These are phyloP conservation scores for Spicauda simplicius DNA, from an alignment of 2,888 invertebrate species.

Conservation along the genomic window DNA sequence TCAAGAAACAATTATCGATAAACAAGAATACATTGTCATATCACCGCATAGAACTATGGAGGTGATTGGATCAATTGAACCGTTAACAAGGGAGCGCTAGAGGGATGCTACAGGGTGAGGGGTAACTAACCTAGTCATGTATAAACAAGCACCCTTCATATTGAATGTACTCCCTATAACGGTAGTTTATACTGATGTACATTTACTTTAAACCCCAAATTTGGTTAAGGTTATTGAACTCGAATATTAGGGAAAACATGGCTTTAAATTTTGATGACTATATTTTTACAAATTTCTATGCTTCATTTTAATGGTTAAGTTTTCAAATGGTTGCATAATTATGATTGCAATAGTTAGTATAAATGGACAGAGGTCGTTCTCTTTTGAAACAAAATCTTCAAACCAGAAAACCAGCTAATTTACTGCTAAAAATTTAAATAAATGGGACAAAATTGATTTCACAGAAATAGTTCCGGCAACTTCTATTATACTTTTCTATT, in stretches of 20 bases:
- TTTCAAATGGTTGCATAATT: too few relatives aligned
- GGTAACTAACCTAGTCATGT: constrained; percentile 4
- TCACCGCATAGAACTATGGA: constrained; percentile 1
- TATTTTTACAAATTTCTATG: too few relatives aligned
- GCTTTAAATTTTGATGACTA: too few relatives aligned
- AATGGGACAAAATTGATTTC: too few relatives aligned
- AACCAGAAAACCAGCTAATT: too few relatives aligned
- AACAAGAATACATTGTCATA: constrained; percentile 16
- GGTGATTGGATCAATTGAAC: constrained; percentile 29
- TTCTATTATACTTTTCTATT: too few relatives aligned
- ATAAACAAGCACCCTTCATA: constrained; percentile 22
- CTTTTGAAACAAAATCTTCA: too few relatives aligned
- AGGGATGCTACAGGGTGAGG: constrained; percentile 7
- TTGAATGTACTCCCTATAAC: constrained; percentile 1
- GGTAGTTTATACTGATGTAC: not conserved
- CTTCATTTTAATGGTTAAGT: too few relatives aligned
- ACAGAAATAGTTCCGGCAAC: too few relatives aligned
- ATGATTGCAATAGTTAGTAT: too few relatives aligned
- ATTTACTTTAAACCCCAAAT: not conserved
- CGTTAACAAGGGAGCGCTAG: constrained; percentile 20
- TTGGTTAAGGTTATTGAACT: constrained; percentile 5
- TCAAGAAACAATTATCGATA: constrained; percentile 11
- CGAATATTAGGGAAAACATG: not conserved
- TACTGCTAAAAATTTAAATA: too few relatives aligned
- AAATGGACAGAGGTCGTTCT: too few relatives aligned